These are phyloP conservation scores for Abramis brama DNA, from an alignment of 2,113 vertebrate species.

Conservation along the genomic window DNA sequence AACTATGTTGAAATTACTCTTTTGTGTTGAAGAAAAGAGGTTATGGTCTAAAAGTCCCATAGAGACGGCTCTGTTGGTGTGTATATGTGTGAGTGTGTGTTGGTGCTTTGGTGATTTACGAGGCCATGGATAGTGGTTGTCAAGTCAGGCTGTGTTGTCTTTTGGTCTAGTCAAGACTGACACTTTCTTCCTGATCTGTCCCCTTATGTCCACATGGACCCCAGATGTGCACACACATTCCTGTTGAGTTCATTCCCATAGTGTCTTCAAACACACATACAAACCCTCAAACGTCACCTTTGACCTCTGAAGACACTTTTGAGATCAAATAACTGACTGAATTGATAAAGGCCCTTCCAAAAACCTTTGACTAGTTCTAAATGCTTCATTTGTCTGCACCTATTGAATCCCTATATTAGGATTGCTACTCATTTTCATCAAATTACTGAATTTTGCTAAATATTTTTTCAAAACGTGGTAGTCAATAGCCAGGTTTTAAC, in stretches of 20 bases:
- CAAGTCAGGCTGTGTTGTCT: conserved; percentile 56
- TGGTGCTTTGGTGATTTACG: conserved; percentile 51
- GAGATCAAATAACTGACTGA: not conserved
- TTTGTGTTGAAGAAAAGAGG: conserved; percentile 24
- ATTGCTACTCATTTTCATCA: not conserved
- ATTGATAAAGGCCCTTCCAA: not conserved
- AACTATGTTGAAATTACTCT: not conserved
- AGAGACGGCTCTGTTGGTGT: not conserved
- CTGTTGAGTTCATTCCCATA: conserved; percentile 41
- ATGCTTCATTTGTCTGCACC: not conserved
- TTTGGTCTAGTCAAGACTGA: conserved; percentile 56
- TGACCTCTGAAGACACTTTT: conserved; percentile 8
- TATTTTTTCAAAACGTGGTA: not conserved
- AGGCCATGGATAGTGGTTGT: conserved; percentile 48
- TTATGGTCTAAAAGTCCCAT: not conserved
- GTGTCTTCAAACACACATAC: conserved; percentile 21
- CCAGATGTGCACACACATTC: conserved; percentile 58
- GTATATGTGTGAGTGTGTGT: conserved; percentile 25
- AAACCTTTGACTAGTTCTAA: not conserved
- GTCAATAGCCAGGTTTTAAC: not conserved
- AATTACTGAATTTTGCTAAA: not conserved
- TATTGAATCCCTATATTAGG: not conserved
- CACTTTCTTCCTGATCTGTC: conserved; percentile 46
- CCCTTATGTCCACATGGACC: conserved; percentile 51
- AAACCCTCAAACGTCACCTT: conserved; percentile 25